Base-by-base conservation (phyloP, 2,888 invertebrate genomes). In the Leucophora obtusa region DNA sequence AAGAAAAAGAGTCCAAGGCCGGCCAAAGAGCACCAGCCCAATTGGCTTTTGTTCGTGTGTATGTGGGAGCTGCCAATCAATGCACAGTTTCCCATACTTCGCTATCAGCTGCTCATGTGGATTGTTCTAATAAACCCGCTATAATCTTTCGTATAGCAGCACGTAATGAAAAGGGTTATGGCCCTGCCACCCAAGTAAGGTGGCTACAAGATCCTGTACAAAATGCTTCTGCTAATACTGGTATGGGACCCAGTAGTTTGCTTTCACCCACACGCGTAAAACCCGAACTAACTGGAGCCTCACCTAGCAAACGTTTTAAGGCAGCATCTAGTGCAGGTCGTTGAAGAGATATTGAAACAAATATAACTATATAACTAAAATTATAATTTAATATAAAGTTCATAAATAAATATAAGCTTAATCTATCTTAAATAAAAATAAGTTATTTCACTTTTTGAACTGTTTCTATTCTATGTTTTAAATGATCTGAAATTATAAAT, bases 101-200 rank as follows among this genome's bases (percentile, higher is more conserved):
- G 4, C 28, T 85, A 47, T 79, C 83, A 0, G 83, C 84, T 1
- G 85, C 85, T 8, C 84, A 84, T 65, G 84, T 85, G 4, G 85
- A 85, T 63, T 83, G 84, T 47, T 84, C 84, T 8, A 84, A 84
- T 33, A 85, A 85, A 43, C 85, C 85, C 60, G 84, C 85, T 17
- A 85, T 84, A 15, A 83, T 85, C 9, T 85, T 85, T 71, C 83
- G 85, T 11, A 85, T 85, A 53, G 84, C 85, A 0, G 85, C 85
- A 6, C 84, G 84, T n/a, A 85, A 85, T 65, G 84, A 83, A 62
- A 85, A 85, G 53, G 85, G 85, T 8, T 84, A 84, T 74, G 85
- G 85, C 0, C 85, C 85, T 2, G 85, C 85, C n/a, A 85, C 84
- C 2, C 85, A 85, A 14, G 85, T 85, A 0, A 84, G 85, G 83